Conservation (phyloP, 2,797 vertebrate species). For the Coregonus suidteri region DNA sequence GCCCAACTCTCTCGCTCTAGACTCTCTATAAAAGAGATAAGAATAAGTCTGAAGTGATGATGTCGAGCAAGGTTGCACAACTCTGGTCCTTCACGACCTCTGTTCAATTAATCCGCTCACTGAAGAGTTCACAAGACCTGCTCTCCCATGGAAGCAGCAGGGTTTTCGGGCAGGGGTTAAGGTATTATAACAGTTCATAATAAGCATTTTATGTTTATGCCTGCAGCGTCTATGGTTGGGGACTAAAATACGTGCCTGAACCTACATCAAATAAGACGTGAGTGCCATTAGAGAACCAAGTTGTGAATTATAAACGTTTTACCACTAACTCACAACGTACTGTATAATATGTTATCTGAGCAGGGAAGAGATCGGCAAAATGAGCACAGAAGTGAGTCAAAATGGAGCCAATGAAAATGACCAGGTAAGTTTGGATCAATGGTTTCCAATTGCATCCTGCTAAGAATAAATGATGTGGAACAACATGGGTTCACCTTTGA, state of each 20-base stretch:
- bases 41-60: no score
- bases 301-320: background rate
- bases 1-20: no score
- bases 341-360: conserved; percentile 1
- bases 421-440: background rate
- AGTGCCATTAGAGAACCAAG: background rate
- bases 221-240: conserved; percentile 18
- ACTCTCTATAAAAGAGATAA: no score
- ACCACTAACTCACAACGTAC: background rate
- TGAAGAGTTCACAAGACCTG: background rate
- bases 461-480: background rate
- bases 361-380: background rate
- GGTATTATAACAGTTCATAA: background rate
- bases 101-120: background rate
- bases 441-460: background rate
- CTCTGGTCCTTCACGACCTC: background rate
- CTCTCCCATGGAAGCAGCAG: background rate
- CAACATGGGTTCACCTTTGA: background rate
- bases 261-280: conserved; percentile 9
- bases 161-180: background rate
- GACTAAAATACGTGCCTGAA: conserved; percentile 7
- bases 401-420: conserved; percentile 13
- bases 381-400: background rate
- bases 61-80: no score
- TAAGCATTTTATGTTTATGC: conserved; percentile 1